These are phyloP conservation scores for Campylomormyrus tamandua DNA, from an alignment of 2,113 vertebrate species.

Conservation along the genomic window DNA sequence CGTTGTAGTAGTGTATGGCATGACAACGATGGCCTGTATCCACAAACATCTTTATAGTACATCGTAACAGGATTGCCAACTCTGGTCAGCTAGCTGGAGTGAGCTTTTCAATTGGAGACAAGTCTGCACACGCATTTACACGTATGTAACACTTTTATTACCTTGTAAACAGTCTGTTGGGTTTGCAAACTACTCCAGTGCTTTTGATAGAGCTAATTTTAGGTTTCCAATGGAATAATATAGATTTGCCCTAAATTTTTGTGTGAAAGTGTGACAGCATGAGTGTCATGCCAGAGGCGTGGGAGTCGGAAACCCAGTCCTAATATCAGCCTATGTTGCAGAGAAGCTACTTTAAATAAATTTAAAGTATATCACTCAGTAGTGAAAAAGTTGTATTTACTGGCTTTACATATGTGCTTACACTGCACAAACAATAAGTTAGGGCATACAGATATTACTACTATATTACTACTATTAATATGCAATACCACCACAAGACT, in stretches of 20 bases:
- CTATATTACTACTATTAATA: background rate
- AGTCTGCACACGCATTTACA: background rate
- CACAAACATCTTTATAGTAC: background rate
- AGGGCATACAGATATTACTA: background rate
- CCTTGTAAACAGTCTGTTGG: background rate
- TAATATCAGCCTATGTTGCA: background rate
- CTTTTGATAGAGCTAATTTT: background rate
- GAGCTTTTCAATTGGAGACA: background rate
- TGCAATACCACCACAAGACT: background rate
- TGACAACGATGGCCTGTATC: background rate
- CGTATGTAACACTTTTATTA: background rate
- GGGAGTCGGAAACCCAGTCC: background rate
- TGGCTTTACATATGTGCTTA: background rate
- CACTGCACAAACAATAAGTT: background rate
- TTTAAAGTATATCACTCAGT: background rate
- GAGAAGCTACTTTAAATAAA: background rate
- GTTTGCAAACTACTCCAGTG: background rate
- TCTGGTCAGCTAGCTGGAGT: background rate
- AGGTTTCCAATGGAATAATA: background rate
- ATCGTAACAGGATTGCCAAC: background rate
- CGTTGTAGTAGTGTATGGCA: background rate
- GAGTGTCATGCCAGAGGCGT: background rate
- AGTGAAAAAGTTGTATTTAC: background rate
- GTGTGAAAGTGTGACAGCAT: background rate
- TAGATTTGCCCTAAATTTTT: background rate